Base-by-base conservation (phyloP, 2,888 invertebrate genomes). In the Erpobdella octoculata region DNA sequence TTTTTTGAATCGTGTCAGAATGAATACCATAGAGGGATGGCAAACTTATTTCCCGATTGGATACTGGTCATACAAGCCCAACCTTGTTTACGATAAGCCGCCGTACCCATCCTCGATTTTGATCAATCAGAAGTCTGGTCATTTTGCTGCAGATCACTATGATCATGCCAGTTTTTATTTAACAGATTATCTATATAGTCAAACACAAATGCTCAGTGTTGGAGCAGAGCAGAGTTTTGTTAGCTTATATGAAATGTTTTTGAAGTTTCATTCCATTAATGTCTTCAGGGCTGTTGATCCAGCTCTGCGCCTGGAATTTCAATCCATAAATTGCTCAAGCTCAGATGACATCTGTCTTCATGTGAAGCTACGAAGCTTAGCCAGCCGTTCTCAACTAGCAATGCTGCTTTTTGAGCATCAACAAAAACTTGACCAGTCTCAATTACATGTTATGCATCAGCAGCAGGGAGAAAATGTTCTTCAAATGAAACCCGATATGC, bases 21-120 rank as follows among this genome's bases (percentile, higher is more conserved):
- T 97, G 91, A 96, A 95, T 84, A 93, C 93, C 2, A 92, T 97
- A 75, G 85, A 86, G 76, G 89, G 90, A 76, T 89, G 88, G 84
- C 95, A 95, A 86, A 88, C 94, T 78, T 97, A 90, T 85, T 89
- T 89, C 79, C 92, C 95, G n/a, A 88, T 93, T 76, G 91, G 91
- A 28, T 97, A 94, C 84, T 87, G 89, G 78, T 91, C 92, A 80
- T 93, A 89, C 85, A 88, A 93, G 79, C 92, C 91, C 0, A 81
- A 83, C 37, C 78, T 86, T 59, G 80, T 84, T 15, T 79, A 80
- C 71, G 78, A 81, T 46, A 76, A 78, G 69, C 79, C 78, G 59
- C 79, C 80, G 0, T 80, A 78, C 64, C 81, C 81, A 0, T 76
- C 77, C 6, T 78, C 76, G 2, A 79, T 82, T 6, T 81, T 83